These are phyloP conservation scores for Gandaritis pyraliata DNA, from an alignment of 2,888 invertebrate genomes.

Conservation along the genomic window DNA sequence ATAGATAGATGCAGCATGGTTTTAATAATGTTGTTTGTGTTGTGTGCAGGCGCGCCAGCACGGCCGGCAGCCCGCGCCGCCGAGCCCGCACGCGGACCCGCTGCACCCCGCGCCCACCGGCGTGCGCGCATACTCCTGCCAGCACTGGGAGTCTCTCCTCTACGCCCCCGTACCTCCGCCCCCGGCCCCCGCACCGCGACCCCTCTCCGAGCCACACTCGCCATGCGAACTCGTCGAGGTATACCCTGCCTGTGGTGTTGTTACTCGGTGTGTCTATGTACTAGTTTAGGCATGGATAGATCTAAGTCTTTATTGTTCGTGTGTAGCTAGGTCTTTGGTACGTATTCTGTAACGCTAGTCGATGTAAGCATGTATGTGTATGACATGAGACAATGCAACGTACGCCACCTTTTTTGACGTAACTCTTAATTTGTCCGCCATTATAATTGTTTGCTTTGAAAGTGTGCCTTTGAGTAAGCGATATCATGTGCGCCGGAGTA, in stretches of 20 bases:
- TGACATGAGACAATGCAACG: conserved; percentile 76
- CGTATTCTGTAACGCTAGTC: conserved; percentile 54
- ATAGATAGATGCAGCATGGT: neutral
- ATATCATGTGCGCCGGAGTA: conserved; percentile 67
- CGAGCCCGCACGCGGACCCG: conserved; percentile 81
- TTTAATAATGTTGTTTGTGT: neutral
- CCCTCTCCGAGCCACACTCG: conserved; percentile 73
- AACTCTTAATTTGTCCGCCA: conserved; percentile 48
- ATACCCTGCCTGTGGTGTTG: conserved; percentile 63
- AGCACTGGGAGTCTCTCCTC: conserved; percentile 85
- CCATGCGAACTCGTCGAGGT: conserved; percentile 82
- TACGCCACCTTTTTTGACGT: conserved; percentile 48
- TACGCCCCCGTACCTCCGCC: conserved; percentile 69
- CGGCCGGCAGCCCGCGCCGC: conserved; percentile 82
- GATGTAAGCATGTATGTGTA: conserved; percentile 65
- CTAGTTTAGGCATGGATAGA: conserved; percentile 58
- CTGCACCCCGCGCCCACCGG: conserved; percentile 83
- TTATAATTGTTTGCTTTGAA: conserved; percentile 46
- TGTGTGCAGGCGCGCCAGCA: conserved; percentile 78
- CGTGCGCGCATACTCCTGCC: conserved; percentile 85
- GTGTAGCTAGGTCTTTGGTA: conserved; percentile 44
- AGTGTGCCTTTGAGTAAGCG: conserved; percentile 46
- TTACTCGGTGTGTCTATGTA: conserved; percentile 50
- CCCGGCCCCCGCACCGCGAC: conserved; percentile 59
- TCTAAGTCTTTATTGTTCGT: conserved; percentile 35